phyloP scores from a whole-genome alignment of 2,888 invertebrate species.

The Stegana nigrithorax region DNA sequence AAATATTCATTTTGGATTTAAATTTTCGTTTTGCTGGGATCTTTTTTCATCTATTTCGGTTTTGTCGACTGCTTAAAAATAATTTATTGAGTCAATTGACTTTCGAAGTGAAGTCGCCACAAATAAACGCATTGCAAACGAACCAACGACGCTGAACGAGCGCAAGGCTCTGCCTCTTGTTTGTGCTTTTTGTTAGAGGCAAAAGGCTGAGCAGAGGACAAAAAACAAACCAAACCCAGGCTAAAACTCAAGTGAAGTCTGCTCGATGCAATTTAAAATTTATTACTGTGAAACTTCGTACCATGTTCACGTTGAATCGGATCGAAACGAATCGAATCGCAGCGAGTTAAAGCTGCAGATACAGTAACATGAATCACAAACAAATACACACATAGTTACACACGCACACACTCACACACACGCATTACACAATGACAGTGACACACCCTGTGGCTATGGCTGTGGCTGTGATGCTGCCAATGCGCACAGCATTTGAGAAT shows the following conservation, averaged over 20 bases:
- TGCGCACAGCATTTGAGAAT: conserved; percentile 15
- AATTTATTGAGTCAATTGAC: conserved; percentile 62
- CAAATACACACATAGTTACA: conserved; percentile 9
- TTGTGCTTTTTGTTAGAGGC: too few relatives aligned
- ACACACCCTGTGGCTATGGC: conserved; percentile 12
- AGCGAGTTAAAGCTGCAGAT: conserved; percentile 48
- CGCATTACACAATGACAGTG: neutral
- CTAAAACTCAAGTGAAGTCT: conserved; percentile 30
- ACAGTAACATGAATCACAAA: conserved; percentile 17
- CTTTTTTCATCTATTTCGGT: neutral
- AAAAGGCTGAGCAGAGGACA: too few relatives aligned
- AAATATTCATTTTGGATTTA: conserved; percentile 7
- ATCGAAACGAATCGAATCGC: neutral
- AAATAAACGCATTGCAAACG: conserved; percentile 56
- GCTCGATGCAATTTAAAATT: conserved; percentile 54
- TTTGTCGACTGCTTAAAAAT: conserved; percentile 56
- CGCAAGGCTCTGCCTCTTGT: too few relatives aligned
- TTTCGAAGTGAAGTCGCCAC: conserved; percentile 51
- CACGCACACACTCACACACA: neutral
- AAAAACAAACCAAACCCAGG: neutral
- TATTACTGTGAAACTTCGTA: conserved; percentile 57
- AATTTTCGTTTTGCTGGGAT: neutral
- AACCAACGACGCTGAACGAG: too few relatives aligned
- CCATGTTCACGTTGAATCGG: conserved; percentile 39
- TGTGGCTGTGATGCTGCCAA: neutral